A percentile compares a stretch with the other conserved stretches of the same genome.
These are phyloP conservation scores for Stichodactyla helianthus DNA, from an alignment of 64 coral and sea anemone genomes.

Conservation along the genomic window DNA sequence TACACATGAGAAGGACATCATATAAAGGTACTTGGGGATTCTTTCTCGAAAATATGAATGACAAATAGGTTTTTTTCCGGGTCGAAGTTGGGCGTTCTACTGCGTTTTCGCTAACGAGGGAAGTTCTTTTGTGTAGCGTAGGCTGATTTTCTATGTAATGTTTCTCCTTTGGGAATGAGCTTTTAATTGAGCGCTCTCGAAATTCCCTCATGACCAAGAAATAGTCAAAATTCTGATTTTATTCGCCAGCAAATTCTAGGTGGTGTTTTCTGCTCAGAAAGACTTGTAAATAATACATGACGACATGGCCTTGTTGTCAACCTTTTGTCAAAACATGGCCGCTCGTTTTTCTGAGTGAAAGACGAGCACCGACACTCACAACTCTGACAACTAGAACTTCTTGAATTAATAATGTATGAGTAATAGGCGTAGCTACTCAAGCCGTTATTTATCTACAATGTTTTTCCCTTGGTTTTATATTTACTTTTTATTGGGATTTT, in stretches of 20 bases:
- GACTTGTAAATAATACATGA: constrained; percentile 8
- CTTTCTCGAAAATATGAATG: not conserved
- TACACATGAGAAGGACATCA: constrained; percentile 17
- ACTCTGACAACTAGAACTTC: not conserved
- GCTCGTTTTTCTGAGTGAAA: not conserved
- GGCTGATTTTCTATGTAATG: not conserved
- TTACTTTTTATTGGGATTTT: not conserved
- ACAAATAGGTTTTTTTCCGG: not conserved
- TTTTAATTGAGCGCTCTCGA: not conserved
- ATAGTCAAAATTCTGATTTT: not conserved
- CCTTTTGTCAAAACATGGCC: constrained; percentile 16
- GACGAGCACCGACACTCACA: not conserved
- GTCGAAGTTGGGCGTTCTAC: constrained; percentile 31
- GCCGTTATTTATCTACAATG: not conserved
- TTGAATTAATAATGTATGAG: constrained; percentile 3
- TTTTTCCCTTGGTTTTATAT: not conserved
- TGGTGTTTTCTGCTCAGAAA: not conserved
- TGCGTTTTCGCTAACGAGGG: constrained; percentile 7
- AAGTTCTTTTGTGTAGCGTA: constrained; percentile 24
- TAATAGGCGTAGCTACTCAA: not conserved
- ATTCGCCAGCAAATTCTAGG: not conserved
- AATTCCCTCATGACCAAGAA: not conserved
- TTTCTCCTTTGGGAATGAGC: not conserved
- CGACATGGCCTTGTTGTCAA: not conserved
- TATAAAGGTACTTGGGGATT: not conserved